A percentile compares a stretch with the other conserved stretches of the same genome.
Conservation (phyloP, 2,888 invertebrate genomes). For the Taenaris catops region DNA sequence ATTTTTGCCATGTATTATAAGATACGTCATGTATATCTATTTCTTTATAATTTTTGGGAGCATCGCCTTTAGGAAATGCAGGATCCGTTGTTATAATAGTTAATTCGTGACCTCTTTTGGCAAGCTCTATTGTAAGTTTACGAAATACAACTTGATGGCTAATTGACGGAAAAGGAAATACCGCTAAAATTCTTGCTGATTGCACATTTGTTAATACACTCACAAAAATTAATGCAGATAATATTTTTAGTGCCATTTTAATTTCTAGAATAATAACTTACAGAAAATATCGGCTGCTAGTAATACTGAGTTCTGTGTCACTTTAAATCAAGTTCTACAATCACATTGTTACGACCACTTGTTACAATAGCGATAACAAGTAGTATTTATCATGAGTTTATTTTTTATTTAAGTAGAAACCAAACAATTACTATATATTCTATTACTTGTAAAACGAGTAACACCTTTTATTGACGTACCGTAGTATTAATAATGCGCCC, state of each 20-base stretch:
- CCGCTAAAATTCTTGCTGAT: constrained; percentile 39
- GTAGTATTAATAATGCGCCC: no score
- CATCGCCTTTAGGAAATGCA: constrained; percentile 32
- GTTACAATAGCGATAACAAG: no score
- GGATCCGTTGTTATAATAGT: constrained; percentile 46
- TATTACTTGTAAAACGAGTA: no score
- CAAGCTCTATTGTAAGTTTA: constrained; percentile 41
- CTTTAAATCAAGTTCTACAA: no score
- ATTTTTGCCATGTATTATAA: constrained; percentile 30
- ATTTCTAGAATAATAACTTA: no score
- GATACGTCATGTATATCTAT: constrained; percentile 41
- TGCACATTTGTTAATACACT: constrained; percentile 3
- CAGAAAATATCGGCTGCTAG: no score
- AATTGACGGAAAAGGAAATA: constrained; percentile 44
- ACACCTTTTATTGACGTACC: no score
- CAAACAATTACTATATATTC: no score
- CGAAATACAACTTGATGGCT: constrained; percentile 40
- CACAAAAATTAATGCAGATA: not conserved
- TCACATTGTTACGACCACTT: no score
- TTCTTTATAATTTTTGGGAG: constrained; percentile 38
- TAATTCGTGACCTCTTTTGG: constrained; percentile 47
- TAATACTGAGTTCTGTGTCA: no score
- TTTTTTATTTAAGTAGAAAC: no score
- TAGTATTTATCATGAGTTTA: no score
- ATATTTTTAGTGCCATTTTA: not conserved